Conservation (phyloP, 2,797 vertebrate species). For the Streptopelia turtur region DNA sequence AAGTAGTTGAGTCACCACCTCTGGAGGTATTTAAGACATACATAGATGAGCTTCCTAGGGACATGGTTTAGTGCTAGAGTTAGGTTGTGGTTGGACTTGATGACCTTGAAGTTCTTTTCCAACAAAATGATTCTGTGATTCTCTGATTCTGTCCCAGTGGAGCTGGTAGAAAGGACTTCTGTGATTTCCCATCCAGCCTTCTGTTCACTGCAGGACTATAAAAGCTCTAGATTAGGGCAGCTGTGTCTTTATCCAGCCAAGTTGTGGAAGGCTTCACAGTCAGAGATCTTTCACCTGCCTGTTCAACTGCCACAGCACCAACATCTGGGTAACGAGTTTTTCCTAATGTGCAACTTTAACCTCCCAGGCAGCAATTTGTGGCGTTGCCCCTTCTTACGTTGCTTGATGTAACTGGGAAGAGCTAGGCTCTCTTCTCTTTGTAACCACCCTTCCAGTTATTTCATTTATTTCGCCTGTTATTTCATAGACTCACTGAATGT, state of each 20-base stretch:
- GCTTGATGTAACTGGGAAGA: background rate
- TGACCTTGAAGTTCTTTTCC: no score
- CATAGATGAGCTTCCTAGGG: no score
- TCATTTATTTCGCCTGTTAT: no score
- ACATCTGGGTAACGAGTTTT: background rate
- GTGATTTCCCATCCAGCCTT: background rate
- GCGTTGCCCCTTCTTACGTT: background rate
- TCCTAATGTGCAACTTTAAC: background rate
- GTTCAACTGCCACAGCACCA: background rate
- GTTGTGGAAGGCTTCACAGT: no score
- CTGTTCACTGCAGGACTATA: background rate
- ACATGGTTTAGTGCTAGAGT: no score
- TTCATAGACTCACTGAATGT: no score
- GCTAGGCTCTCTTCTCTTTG: background rate
- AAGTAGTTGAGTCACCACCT: no score
- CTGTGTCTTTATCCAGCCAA: background rate
- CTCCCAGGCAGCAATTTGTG: background rate
- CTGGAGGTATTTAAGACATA: no score
- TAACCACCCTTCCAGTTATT: background rate
- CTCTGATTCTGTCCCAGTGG: background rate
- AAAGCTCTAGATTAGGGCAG: background rate
- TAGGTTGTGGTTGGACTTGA: no score
- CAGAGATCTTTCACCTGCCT: background rate
- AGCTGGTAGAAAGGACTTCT: background rate
- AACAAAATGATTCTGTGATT: no score